phyloP scores from a whole-genome alignment of 1,140 invertebrate species.

The Aphaenogaster ashmeadi region DNA sequence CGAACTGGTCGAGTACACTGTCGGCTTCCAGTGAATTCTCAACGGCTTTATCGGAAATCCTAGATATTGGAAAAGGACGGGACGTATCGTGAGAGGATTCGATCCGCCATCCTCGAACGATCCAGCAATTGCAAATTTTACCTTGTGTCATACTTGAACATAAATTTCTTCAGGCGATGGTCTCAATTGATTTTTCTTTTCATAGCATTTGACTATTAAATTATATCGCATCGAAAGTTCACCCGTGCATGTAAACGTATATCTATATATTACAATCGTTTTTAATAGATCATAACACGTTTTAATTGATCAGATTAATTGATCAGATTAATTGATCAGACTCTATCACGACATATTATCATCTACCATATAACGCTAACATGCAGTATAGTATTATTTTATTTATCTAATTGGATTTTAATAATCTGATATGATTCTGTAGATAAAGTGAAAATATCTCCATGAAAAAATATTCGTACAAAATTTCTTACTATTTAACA shows the following conservation, averaged over 20 bases:
- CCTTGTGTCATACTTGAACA: conserved; percentile 44
- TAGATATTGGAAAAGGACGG: conserved; percentile 60
- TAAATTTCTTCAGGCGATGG: conserved; percentile 60
- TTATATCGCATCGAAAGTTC: conserved; percentile 30
- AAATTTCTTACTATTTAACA: background rate
- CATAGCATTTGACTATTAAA: conserved; percentile 25
- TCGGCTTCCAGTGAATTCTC: conserved; percentile 71
- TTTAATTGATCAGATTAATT: background rate
- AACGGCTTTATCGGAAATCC: conserved; percentile 74
- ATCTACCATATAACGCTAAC: background rate
- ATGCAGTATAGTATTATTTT: background rate
- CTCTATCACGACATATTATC: background rate
- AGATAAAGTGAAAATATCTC: background rate
- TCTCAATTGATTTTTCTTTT: conserved; percentile 70
- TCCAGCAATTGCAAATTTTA: conserved; percentile 10
- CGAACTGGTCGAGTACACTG: conserved; percentile 70
- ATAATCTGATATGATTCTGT: background rate
- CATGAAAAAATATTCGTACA: no score
- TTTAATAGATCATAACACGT: background rate
- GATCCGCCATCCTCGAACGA: conserved; percentile 20
- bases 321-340: background rate
- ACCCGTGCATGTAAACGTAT: background rate
- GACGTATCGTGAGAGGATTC: conserved; percentile 68
- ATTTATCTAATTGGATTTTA: background rate
- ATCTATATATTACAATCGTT: background rate